phyloP scores from a whole-genome alignment of 2,113 vertebrate genomes.

The Coreoperca whiteheadi region DNA sequence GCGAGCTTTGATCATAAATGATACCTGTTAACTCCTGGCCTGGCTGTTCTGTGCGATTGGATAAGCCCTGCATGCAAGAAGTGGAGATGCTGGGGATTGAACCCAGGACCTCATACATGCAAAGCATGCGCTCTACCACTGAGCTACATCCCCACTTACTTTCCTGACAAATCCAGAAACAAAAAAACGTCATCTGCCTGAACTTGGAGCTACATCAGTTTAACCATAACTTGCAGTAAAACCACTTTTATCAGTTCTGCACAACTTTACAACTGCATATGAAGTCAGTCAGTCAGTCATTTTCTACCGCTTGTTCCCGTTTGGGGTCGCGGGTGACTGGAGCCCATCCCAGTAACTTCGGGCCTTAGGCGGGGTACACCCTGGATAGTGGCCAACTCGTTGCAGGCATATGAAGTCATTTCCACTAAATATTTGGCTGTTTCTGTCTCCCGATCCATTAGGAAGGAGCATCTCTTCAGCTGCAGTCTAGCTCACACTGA shows the following conservation, averaged over 20 bases:
- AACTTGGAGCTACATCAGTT: background rate
- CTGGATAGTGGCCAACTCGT: too few species aligned
- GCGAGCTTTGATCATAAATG: too few species aligned
- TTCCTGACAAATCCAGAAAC: too few species aligned
- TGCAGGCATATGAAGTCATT: background rate
- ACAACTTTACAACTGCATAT: background rate
- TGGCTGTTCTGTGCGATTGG: too few species aligned
- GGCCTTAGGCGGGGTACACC: too few species aligned
- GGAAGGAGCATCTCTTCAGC: constrained; percentile 1
- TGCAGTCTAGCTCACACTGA: constrained; percentile 2
- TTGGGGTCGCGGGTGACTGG: too few species aligned
- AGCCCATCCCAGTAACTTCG: too few species aligned
- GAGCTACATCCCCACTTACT: constrained; percentile 76
- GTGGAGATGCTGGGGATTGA: constrained; percentile 75
- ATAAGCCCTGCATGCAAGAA: too few species aligned
- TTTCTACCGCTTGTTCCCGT: too few species aligned
- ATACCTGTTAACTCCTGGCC: too few species aligned
- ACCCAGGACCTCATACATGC: constrained; percentile 79
- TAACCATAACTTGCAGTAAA: background rate
- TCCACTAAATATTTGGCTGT: background rate
- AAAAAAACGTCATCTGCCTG: background rate
- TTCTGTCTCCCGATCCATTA: constrained; percentile 3
- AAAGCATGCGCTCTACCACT: constrained; percentile 82
- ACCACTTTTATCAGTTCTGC: background rate
- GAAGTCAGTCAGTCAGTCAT: too few species aligned